Base-by-base conservation (phyloP, 2,888 invertebrate species). In the Colostygia pectinataria region DNA sequence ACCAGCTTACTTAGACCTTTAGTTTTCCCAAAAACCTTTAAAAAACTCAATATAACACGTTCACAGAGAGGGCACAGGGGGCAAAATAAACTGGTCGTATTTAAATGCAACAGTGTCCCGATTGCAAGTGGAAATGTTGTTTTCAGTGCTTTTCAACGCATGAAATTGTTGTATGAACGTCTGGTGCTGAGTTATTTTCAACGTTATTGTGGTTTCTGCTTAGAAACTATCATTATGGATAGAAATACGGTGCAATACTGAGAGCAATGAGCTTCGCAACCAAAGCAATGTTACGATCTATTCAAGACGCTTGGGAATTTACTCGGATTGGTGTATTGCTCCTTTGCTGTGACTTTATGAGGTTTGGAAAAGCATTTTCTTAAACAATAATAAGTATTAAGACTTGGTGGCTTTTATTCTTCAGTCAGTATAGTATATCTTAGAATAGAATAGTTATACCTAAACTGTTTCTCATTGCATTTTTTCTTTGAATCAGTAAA, bases 81-180 rank as follows among this genome's bases (percentile, higher is more conserved):
- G 67, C 71, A 46, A 36, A 15, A 47, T 55, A 54, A 43, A 55
- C 45, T 68, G 66, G 72, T 57, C 37, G 15, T 53, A 55, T 71
- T 61, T 59, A 63, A 63, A 68, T 71, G 71, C 71, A 71, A 67
- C 65, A 61, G 48, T 62, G 61, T 60, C 46, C 31, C 55, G 57
- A 60, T 55, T 53, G 59, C 57, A 54, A 57, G 62, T 60, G 57
- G 52, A 63, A 63, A 66, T 66, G 65, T 65, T 68, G 66, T 65
- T 33, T 33, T 69, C 66, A 57, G 59, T 61, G 63, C 59, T 68
- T 64, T 68, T 65, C 60, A 64, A 59, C 59, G 63, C 63, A 63
- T 66, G 58, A 63, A 68, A 63, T 62, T 65, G 63, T 63, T 61
- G 59, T 57, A 63, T 64, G 53, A 56, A 45, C 42, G 45, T 52